These are phyloP conservation scores for Chymomyza costata DNA, from an alignment of 1,140 invertebrate genomes.

Conservation along the genomic window DNA sequence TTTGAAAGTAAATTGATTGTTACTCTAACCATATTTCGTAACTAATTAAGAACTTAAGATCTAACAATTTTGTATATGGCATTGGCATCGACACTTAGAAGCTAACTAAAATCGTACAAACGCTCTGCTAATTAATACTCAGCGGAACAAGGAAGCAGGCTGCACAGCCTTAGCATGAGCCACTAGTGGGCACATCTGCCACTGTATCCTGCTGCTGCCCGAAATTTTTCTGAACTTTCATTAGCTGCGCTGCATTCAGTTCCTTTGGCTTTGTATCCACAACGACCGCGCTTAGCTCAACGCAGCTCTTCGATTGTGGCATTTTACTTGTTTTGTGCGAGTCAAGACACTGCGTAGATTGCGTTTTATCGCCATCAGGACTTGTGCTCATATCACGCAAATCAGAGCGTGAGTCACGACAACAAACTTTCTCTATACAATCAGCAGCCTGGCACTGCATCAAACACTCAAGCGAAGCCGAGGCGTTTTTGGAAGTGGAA, in stretches of 20 bases:
- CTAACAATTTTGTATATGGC: conserved; percentile 21
- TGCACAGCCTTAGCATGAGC: conserved; percentile 10
- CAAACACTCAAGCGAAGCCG: conserved; percentile 59
- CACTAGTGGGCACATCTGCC: neutral
- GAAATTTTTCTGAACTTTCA: conserved; percentile 15
- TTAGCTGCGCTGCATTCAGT: conserved; percentile 33
- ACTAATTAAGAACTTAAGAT: conserved; percentile 45
- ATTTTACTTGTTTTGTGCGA: too few relatives aligned
- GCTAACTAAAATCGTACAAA: conserved; percentile 64
- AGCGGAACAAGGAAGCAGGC: neutral
- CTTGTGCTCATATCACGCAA: conserved; percentile 51
- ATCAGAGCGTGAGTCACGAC: conserved; percentile 59
- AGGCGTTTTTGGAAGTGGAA: conserved; percentile 46
- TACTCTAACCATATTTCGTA: conserved; percentile 7
- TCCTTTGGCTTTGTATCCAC: conserved; percentile 49
- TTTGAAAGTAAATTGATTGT: conserved; percentile 9
- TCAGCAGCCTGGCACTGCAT: conserved; percentile 62
- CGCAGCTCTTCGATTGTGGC: conserved; percentile 42
- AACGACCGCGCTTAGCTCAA: conserved; percentile 40
- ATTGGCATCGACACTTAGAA: conserved; percentile 40
- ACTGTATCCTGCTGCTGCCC: neutral
- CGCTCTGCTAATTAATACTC: conserved; percentile 23
- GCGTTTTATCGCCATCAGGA: conserved; percentile 24
- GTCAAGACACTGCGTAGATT: conserved; percentile 2
- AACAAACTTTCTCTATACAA: conserved; percentile 67